Base-by-base conservation (phyloP, 2,888 invertebrate species). In the Gari tellinella region DNA sequence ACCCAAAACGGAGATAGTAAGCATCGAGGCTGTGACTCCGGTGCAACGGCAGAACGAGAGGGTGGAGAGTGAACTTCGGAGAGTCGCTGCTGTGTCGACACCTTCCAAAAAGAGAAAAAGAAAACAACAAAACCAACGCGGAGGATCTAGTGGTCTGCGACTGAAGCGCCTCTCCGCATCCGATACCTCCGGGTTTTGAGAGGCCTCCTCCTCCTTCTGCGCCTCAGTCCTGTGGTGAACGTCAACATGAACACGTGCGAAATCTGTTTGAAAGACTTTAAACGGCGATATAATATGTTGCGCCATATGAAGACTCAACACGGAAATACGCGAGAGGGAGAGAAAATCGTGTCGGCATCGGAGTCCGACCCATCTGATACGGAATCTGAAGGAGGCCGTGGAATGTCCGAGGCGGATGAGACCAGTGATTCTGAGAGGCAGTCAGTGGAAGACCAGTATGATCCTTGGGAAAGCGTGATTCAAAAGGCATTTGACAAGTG, bases 1-100 rank as follows among this genome's bases (percentile, higher is more conserved):
- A n/a, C n/a, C n/a, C n/a, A n/a, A n/a, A n/a, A n/a, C n/a, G n/a
- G n/a, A n/a, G n/a, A 25, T 51, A 25, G 51, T 51, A 19, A 23
- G 51, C 23, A 25, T 51, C 19, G 25, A 51, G 23, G 51, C 51
- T 15, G 51, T 25, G 51, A 51, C 51, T 15, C 51, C 51, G 2
- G 51, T 51, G 19, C 51, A 51, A 51, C 26, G 25, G 15, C 17
- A 51, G 26, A 51, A 51, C 23, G 26, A 51, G 14, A 51, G 15
- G 31, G 51, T 51, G 12, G 51, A 51, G 26, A 51, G 51, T 25
- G 51, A 51, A 25, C 26, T 51, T 23, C 51, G n/a, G n/a, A n/a
- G n/a, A n/a, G n/a, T n/a, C n/a, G n/a, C n/a, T n/a, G n/a, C n/a
- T n/a, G n/a, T n/a, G n/a, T n/a, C 5, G 51, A 51, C 26, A 51